Percentiles rank a stretch among this genome's conserved stretches.
phyloP scores from a whole-genome alignment of 2,113 vertebrate genomes.

The Cephalopholis sonnerati region DNA sequence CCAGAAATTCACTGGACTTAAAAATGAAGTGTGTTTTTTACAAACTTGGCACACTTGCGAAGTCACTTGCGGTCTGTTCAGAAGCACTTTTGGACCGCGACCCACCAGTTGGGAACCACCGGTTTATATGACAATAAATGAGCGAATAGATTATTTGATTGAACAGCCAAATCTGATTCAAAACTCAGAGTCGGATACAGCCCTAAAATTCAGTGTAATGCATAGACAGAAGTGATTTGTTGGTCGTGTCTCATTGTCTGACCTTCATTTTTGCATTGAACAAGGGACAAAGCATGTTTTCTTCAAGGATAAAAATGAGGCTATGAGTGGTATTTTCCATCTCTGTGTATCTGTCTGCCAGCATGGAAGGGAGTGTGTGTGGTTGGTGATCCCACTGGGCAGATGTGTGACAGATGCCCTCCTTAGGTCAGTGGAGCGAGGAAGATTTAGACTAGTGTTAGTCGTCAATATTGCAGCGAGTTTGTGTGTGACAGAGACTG shows the following conservation, averaged over 20 bases:
- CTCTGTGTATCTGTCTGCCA: neutral
- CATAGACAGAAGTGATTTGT: neutral
- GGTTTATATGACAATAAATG: no score
- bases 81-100: no score
- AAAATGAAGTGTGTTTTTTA: no score
- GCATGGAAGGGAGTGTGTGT: slow-evolving; percentile 13
- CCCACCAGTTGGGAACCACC: no score
- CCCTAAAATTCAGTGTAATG: neutral
- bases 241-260: neutral
- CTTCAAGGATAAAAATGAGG: slow-evolving; percentile 6
- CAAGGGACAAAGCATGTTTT: neutral
- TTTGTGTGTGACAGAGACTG: slow-evolving; percentile 33
- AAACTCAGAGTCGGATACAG: no score
- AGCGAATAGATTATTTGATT: no score
- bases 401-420: slow-evolving; percentile 73
- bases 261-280: neutral
- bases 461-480: slow-evolving; percentile 38
- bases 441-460: slow-evolving; percentile 63
- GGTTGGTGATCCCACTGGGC: slow-evolving; percentile 36
- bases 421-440: slow-evolving; percentile 55
- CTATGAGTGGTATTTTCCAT: slow-evolving; percentile 26
- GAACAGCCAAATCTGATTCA: no score
- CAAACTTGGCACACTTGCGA: no score
- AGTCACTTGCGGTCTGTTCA: no score
- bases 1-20: no score